phyloP scores from a whole-genome alignment of 2,113 vertebrate genomes.

The Podarcis muralis region DNA sequence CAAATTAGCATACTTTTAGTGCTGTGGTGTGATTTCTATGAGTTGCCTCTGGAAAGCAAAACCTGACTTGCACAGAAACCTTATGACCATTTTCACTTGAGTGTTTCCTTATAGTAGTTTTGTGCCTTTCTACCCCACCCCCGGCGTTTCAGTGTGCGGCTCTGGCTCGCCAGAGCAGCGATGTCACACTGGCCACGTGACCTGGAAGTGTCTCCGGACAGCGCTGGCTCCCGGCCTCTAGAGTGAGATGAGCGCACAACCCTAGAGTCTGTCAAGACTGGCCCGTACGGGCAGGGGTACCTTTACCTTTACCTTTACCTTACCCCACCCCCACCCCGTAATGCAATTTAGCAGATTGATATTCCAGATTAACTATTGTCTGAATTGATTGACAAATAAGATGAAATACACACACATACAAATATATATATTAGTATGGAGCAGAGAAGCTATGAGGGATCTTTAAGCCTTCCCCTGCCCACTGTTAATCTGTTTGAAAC shows the following conservation, averaged over 20 bases:
- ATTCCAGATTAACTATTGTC: not conserved
- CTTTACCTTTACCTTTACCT: too few relatives aligned
- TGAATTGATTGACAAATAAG: not conserved
- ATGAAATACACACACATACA: not conserved
- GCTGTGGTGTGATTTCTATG: constrained; percentile 27
- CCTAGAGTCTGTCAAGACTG: too few relatives aligned
- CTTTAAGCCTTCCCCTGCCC: too few relatives aligned
- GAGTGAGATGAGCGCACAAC: too few relatives aligned
- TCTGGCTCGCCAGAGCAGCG: too few relatives aligned
- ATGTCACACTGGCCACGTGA: too few relatives aligned
- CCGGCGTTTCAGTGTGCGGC: too few relatives aligned
- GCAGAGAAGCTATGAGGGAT: not conserved
- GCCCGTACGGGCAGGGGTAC: too few relatives aligned
- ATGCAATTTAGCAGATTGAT: not conserved
- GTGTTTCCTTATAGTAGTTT: not conserved
- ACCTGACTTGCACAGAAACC: constrained; percentile 13
- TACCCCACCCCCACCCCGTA: not conserved
- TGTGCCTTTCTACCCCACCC: not conserved
- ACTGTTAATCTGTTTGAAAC: too few relatives aligned
- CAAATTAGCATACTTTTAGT: constrained; percentile 39
- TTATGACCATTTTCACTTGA: constrained; percentile 2
- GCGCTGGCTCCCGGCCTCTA: too few relatives aligned
- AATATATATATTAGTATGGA: not conserved
- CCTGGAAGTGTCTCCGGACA: too few relatives aligned
- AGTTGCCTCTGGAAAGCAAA: constrained; percentile 33